Percentiles rank a stretch among this genome's conserved stretches.
Conservation (phyloP, 2,113 vertebrate species). For the Capreolus pygargus region DNA sequence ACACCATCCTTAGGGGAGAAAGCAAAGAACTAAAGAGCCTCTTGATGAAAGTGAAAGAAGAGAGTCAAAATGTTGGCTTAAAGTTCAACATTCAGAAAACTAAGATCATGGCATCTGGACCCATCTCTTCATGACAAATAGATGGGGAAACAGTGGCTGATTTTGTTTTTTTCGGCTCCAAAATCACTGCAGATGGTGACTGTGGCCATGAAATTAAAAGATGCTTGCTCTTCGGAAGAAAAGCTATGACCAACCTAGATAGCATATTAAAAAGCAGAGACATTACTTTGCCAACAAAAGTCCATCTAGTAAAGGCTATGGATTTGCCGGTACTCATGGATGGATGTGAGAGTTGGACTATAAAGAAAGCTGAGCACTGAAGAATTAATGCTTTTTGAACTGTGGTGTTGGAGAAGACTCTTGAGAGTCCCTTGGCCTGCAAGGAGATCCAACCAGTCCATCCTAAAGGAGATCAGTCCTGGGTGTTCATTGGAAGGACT, state of each 20-base stretch:
- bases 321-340: neutral
- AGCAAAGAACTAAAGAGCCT: neutral
- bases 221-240: neutral
- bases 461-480: neutral
- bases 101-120: no score
- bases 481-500: neutral
- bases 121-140: no score
- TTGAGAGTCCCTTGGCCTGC: neutral
- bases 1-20: neutral
- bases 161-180: neutral
- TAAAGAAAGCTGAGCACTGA: neutral
- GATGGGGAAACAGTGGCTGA: neutral
- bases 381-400: neutral
- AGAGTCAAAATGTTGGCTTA: neutral
- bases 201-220: neutral
- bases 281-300: neutral
- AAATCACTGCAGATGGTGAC: neutral
- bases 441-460: neutral
- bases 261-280: neutral
- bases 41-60: neutral
- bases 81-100: neutral
- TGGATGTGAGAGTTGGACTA: neutral
- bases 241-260: neutral
- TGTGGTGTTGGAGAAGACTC: neutral
- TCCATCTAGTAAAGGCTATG: neutral